phyloP scores from a whole-genome alignment of 2,113 vertebrate species.

The Sisor rabdophorus region DNA sequence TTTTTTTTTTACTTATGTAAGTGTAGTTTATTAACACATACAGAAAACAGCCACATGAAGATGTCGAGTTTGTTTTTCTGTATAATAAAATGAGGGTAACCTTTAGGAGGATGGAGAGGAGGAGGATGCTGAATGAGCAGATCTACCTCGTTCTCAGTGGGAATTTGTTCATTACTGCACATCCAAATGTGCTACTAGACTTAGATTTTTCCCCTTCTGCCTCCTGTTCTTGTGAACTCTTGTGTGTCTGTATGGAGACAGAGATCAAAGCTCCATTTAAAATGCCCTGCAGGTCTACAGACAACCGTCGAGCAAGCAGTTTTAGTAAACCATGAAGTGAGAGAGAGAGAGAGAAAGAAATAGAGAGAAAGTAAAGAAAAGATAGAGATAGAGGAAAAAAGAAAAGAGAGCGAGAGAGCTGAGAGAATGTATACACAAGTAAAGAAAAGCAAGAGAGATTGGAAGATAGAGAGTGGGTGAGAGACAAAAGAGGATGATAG shows the following conservation, averaged over 20 bases:
- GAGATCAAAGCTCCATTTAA: conserved; percentile 53
- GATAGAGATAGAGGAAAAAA: not conserved
- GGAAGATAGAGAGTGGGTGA: not conserved
- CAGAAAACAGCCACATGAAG: not conserved
- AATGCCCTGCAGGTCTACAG: conserved; percentile 46
- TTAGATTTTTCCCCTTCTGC: not conserved
- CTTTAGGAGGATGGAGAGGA: not conserved
- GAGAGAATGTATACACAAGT: too few relatives aligned
- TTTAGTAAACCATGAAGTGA: conserved; percentile 29
- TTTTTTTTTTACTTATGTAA: too few relatives aligned
- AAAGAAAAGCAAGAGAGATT: too few relatives aligned
- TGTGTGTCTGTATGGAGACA: conserved; percentile 17
- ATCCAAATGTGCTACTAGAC: conserved; percentile 30
- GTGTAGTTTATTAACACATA: not conserved
- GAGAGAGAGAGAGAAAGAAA: not conserved
- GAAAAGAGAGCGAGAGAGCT: not conserved
- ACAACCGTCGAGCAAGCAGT: conserved; percentile 38
- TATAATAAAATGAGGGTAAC: conserved; percentile 2
- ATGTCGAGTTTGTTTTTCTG: not conserved
- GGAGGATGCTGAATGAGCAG: conserved; percentile 33
- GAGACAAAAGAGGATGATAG: not conserved
- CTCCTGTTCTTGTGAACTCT: conserved; percentile 7
- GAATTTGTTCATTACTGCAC: conserved; percentile 35
- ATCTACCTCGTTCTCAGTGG: conserved; percentile 30
- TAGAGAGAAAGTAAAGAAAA: not conserved